phyloP scores from a whole-genome alignment of 37 sponge, comb jelly and placozoan genomes.

The Ephydatia muelleri region DNA sequence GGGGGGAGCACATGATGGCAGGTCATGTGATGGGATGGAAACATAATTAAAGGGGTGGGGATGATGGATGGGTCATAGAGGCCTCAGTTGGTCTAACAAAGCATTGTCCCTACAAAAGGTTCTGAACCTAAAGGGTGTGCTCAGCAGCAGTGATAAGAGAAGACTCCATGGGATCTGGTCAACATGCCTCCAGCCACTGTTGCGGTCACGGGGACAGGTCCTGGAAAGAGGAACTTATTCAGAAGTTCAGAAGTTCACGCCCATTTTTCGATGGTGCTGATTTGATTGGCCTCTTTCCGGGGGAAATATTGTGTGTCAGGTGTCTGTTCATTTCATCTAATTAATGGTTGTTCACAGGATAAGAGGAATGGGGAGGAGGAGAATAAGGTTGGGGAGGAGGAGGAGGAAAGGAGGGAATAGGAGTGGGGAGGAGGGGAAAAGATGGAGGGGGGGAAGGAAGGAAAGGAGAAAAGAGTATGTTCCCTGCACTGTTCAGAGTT shows the following conservation, averaged over 20 bases:
- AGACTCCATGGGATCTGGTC: conserved; percentile 86
- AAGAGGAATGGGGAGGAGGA: no score
- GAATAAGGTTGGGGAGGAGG: no score
- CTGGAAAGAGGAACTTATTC: conserved; percentile 63
- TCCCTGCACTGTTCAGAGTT: neutral
- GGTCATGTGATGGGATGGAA: no score
- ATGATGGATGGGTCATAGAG: no score
- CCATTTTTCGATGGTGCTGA: conserved; percentile 83
- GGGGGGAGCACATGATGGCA: no score
- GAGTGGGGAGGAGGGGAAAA: neutral
- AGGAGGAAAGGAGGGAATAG: no score
- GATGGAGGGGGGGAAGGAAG: no score
- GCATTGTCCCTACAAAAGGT: conserved; percentile 53
- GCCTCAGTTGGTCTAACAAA: neutral
- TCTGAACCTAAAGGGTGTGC: conserved; percentile 82
- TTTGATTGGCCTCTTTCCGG: neutral
- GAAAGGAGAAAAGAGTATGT: neutral
- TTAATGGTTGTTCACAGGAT: no score
- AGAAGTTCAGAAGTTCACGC: conserved; percentile 59
- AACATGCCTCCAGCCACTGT: conserved; percentile 86
- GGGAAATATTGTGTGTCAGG: neutral
- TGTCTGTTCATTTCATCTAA: conserved; percentile 2
- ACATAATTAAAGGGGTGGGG: neutral
- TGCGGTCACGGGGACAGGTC: conserved; percentile 48
- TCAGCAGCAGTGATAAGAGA: conserved; percentile 61